Evolutionary conservation across 2,113 vertebrate species (phyloP), one percentile per base, ranked within the genome.

Genomic region (Phalacrocorax carbo): DNA sequence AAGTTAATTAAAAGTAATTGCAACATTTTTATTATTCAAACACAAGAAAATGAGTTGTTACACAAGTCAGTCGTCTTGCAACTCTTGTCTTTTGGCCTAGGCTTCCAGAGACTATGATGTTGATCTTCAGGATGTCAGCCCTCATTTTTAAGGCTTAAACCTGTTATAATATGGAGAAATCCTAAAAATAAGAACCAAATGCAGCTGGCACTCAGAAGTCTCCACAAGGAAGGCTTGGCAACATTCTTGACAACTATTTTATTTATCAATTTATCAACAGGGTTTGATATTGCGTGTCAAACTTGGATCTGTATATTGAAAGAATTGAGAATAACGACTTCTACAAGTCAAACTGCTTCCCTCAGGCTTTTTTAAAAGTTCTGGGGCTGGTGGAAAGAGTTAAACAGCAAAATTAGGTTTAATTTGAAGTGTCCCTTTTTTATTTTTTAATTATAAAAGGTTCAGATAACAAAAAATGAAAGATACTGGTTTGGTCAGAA

Each of bases 171-270:
- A 93, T 6, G 20, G 34, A 93, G 4, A 85, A 95, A 55, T 70
- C 42, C 42, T 86, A 91, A 94, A 94, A 96, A 71, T 82, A 88
- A 87, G 38, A 94, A 86, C 38, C 4, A 77, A 95, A 91, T 75
- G 71, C 71, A 94, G 60, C 65, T 87, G 73, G 60, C 84, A 87
- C 15, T 55, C 54, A 73, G 38, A 89, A 87, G 5, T 54, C 78
- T 91, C 58, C 32, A 51, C 12, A 38, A 95, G 48, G 72, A 94
- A 92, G 62, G 34, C 66, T 85, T 96, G 87, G 87, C 84, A 96
- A 82, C 52, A 21, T 57, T 79, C 85, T 77, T 96, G 92, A 96
- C 87, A 96, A 93, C 61, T 83, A 83, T 96, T 96, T 90, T 90
- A 93, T 95, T 96, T 93, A 96, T 90, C 71, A 88, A 90, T 90